phyloP scores from a whole-genome alignment of 2,113 vertebrate genomes.

The Axis porcinus region DNA sequence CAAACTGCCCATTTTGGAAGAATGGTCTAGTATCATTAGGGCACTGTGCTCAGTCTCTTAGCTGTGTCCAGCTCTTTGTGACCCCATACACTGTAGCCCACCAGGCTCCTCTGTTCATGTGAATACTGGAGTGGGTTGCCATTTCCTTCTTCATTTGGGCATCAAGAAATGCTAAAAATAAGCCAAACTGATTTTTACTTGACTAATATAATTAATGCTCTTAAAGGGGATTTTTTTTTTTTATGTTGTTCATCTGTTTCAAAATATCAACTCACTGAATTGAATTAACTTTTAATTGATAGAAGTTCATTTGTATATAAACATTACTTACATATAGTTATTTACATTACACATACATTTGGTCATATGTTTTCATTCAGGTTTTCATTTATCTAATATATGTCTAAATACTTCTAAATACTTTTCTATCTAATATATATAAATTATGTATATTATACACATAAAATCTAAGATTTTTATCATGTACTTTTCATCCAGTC shows the following conservation, averaged over 20 bases:
- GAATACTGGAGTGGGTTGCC: background rate
- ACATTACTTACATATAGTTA: background rate
- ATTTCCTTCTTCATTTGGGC: background rate
- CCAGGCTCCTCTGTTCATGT: background rate
- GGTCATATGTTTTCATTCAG: background rate
- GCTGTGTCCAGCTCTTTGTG: background rate
- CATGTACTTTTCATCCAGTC: background rate
- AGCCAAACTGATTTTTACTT: background rate
- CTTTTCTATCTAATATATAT: background rate
- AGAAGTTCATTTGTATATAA: background rate
- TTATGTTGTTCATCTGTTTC: background rate
- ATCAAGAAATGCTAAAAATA: constrained; percentile 36
- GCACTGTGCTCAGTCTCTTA: background rate
- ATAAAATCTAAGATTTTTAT: background rate
- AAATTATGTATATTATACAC: background rate
- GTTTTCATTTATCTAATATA: background rate
- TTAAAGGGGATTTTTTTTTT: background rate
- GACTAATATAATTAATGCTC: background rate
- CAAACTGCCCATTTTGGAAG: constrained; percentile 1
- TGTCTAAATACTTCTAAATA: background rate
- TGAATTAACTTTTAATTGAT: background rate
- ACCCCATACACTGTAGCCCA: background rate
- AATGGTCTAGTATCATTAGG: background rate
- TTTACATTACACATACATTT: background rate
- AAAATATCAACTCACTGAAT: constrained; percentile 1